Evolutionary conservation across 2,888 invertebrate genomes (phyloP).

Genomic region (Ichneumoninae sp.): DNA sequence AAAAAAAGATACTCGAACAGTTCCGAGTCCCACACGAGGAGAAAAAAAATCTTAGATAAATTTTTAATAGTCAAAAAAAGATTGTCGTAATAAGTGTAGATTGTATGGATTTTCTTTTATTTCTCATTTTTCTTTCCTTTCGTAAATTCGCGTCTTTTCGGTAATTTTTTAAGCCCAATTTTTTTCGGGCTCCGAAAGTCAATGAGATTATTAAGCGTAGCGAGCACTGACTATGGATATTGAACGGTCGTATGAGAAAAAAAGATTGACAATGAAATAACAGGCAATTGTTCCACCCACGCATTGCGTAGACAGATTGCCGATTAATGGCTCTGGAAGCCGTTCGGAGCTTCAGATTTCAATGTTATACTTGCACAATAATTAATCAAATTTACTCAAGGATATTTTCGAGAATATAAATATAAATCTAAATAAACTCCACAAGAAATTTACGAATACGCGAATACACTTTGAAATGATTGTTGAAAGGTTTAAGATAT

Average conservation of each 20-base stretch:
- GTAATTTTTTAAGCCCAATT: conserved; percentile 23
- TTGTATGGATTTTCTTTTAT: conserved; percentile 1
- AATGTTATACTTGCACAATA: background rate
- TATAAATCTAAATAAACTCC: background rate
- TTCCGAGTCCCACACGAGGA: conserved; percentile 5
- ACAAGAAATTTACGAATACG: background rate
- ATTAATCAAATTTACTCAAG: background rate
- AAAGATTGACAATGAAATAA: conserved; percentile 3
- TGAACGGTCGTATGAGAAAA: conserved; percentile 9
- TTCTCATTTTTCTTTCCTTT: background rate
- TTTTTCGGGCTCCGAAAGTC: conserved; percentile 41
- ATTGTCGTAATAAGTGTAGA: conserved; percentile 21
- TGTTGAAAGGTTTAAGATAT: background rate
- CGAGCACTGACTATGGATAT: background rate
- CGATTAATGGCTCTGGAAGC: background rate
- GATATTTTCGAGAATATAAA: background rate
- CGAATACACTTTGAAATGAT: background rate
- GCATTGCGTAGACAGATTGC: conserved; percentile 1
- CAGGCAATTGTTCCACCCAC: background rate
- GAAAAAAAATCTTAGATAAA: conserved; percentile 18
- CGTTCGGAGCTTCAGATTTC: background rate
- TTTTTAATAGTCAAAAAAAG: conserved; percentile 18
- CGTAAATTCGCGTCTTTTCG: conserved; percentile 18
- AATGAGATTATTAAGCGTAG: conserved; percentile 36
- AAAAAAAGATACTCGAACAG: conserved; percentile 15